phyloP scores from a whole-genome alignment of 2,113 vertebrate genomes.

The Pardalotus punctatus region DNA sequence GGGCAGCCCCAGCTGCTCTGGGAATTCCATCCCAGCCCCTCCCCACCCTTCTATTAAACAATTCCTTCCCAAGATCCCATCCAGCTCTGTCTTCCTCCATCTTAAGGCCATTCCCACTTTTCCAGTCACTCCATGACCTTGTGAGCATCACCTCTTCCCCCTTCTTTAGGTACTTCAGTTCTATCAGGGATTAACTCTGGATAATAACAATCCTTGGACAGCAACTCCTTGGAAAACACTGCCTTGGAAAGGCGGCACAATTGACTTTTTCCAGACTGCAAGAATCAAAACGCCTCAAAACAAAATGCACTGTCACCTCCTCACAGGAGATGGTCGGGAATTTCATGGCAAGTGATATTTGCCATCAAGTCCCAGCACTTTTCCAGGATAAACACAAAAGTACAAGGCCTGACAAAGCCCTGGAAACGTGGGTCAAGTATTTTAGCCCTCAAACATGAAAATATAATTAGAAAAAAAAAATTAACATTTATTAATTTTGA shows the following conservation, averaged over 20 bases:
- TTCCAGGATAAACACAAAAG: not conserved
- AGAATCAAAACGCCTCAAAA: not conserved
- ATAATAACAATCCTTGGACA: not conserved
- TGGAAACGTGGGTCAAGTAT: not conserved
- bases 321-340: accelerated
- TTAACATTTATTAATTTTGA: not conserved
- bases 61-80: not conserved
- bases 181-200: not conserved
- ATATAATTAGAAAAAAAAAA: not conserved
- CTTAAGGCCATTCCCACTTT: not conserved
- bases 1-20: not conserved
- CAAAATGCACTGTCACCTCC: not conserved
- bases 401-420: not conserved
- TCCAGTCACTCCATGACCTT: not conserved
- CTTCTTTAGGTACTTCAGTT: not conserved
- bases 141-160: too few species aligned
- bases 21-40: accelerated
- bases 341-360: not conserved
- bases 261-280: not conserved
- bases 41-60: not conserved
- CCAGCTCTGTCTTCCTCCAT: accelerated
- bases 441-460: not conserved
- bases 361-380: not conserved
- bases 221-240: not conserved
- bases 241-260: not conserved